Evolutionary conservation across 2,888 invertebrate species (phyloP).

Genomic region (Oasisia sp.): DNA sequence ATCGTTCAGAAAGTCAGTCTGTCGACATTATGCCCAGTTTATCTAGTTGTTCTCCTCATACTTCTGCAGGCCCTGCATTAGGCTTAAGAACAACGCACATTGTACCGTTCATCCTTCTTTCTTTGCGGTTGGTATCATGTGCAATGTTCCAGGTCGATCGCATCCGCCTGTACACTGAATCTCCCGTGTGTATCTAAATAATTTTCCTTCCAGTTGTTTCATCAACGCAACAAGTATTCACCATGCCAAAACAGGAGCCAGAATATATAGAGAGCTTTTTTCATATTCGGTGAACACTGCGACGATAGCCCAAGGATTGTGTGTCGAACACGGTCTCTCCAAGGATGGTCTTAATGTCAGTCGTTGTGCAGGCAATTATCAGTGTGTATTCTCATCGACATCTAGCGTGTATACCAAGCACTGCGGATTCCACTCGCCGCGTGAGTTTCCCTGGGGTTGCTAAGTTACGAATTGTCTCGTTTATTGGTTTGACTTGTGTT

Average conservation of each 20-base stretch:
- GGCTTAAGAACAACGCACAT: too few species aligned
- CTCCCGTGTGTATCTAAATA: not conserved
- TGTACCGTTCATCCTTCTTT: too few species aligned
- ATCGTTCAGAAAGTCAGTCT: not conserved
- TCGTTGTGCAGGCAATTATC: not conserved
- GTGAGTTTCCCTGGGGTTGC: not conserved
- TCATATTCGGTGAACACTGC: not conserved
- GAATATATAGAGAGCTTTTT: not conserved
- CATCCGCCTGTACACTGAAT: not conserved
- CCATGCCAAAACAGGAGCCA: not conserved
- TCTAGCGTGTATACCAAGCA: not conserved
- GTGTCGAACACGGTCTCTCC: not conserved
- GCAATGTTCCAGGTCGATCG: not conserved
- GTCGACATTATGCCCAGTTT: not conserved
- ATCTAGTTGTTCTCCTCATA: not conserved
- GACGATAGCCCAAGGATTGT: not conserved
- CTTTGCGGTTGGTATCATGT: not conserved
- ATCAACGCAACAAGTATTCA: not conserved
- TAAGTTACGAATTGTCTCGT: slow-evolving; percentile 3
- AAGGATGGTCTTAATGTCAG: not conserved
- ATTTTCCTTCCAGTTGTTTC: not conserved
- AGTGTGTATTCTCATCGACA: not conserved
- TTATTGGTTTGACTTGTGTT: not conserved
- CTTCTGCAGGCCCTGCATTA: not conserved
- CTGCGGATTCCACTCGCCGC: not conserved